phyloP scores from a whole-genome alignment of 2,888 invertebrate genomes.

The Tipula lateralis region DNA sequence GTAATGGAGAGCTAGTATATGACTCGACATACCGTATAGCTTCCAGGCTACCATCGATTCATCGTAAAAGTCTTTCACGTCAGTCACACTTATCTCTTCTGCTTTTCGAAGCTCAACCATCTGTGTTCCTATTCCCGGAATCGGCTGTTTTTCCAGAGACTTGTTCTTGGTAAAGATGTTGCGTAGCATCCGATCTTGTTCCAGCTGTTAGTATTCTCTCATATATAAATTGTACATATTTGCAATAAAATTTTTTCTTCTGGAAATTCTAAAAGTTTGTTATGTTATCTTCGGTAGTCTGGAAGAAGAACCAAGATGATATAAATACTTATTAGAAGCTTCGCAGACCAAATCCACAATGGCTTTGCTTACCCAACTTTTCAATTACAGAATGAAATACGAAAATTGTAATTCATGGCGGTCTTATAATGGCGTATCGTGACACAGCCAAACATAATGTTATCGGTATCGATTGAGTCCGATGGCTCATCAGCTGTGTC shows the following conservation, averaged over 20 bases:
- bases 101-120: too few species aligned
- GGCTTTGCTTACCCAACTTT: background rate
- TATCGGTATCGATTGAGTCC: background rate
- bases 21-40: too few species aligned
- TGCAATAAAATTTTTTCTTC: background rate
- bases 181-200: too few species aligned
- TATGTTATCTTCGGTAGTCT: background rate
- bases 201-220: too few species aligned
- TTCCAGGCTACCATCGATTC: too few species aligned
- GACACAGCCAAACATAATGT: background rate
- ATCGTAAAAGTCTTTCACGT: too few species aligned
- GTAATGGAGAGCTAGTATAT: too few species aligned
- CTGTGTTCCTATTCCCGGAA: too few species aligned
- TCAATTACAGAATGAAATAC: constrained; percentile 42
- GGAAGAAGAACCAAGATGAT: background rate
- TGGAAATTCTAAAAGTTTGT: background rate
- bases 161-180: too few species aligned
- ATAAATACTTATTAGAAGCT: background rate
- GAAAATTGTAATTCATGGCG: constrained; percentile 46
- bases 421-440: background rate
- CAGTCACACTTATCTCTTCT: too few species aligned
- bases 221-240: too few species aligned
- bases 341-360: background rate
- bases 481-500: background rate
- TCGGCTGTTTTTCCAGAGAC: too few species aligned